These are phyloP conservation scores for Steromphala cineraria DNA, from an alignment of 2,888 invertebrate species.

Conservation along the genomic window DNA sequence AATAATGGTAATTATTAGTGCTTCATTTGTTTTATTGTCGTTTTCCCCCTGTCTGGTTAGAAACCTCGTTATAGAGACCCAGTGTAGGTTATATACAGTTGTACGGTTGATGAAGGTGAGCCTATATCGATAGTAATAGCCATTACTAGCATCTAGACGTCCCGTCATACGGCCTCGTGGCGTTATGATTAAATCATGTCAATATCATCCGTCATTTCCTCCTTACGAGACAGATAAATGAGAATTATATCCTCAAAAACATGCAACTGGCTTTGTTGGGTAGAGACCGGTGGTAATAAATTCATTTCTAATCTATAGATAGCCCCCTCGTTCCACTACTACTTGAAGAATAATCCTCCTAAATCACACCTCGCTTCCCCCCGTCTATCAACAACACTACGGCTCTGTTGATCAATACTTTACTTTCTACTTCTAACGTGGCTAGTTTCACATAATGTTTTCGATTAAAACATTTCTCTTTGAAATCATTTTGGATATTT, in stretches of 20 bases:
- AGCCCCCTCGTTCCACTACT: neutral
- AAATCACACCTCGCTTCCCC: neutral
- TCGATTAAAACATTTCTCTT: too few species aligned
- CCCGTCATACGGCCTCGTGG: neutral
- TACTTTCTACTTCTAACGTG: neutral
- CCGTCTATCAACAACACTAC: neutral
- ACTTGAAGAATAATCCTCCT: neutral
- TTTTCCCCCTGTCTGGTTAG: too few species aligned
- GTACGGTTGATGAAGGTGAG: too few species aligned
- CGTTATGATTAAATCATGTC: neutral
- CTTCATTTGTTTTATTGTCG: too few species aligned
- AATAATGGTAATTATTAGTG: too few species aligned
- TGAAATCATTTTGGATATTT: too few species aligned
- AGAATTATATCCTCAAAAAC: constrained; percentile 2
- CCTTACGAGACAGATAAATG: neutral
- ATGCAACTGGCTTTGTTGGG: neutral
- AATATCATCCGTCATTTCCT: neutral
- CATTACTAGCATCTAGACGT: neutral
- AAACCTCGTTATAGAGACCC: too few species aligned
- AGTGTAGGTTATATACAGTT: too few species aligned
- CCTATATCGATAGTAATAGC: neutral
- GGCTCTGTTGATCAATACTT: neutral
- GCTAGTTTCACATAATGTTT: neutral
- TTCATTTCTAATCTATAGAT: constrained; percentile 8
- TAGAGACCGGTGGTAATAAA: neutral